Evolutionary conservation across 2,888 invertebrate species (phyloP).

Genomic region (Cosmorhoe ocellata): DNA sequence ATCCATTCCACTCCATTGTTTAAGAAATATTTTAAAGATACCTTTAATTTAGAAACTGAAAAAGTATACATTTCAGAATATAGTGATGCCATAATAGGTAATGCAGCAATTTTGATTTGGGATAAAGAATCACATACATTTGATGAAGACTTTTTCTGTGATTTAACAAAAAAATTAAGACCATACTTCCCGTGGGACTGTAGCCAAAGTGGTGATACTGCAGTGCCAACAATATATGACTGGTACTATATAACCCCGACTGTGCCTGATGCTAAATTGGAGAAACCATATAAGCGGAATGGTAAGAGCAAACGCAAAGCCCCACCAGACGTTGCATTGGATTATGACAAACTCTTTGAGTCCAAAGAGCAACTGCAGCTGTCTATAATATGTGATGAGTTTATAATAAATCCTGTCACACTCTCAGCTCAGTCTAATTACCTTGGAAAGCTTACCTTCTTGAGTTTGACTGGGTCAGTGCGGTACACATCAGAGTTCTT

Average conservation of each 20-base stretch:
- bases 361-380: conserved; percentile 46
- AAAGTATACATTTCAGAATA: conserved; percentile 30
- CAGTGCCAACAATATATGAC: conserved; percentile 40
- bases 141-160: conserved; percentile 55
- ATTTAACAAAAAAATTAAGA: conserved; percentile 45
- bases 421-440: conserved; percentile 47
- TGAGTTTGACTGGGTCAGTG: conserved; percentile 55
- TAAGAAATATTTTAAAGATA: conserved; percentile 47
- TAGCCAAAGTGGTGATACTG: conserved; percentile 23
- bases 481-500: conserved; percentile 58
- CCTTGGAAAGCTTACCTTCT: conserved; percentile 61
- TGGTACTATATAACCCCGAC: conserved; percentile 46
- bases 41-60: conserved; percentile 43
- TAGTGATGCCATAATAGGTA: conserved; percentile 40
- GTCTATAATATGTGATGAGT: conserved; percentile 45
- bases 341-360: conserved; percentile 57
- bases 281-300: conserved; percentile 13
- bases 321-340: conserved; percentile 40
- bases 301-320: conserved; percentile 48
- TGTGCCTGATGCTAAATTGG: conserved; percentile 19
- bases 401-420: conserved; percentile 41
- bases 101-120: conserved; percentile 57
- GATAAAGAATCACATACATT: conserved; percentile 51
- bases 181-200: conserved; percentile 50
- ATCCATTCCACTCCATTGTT: conserved; percentile 48